These are phyloP conservation scores for Gandaritis pyraliata DNA, from an alignment of 2,888 invertebrate species.

Conservation along the genomic window DNA sequence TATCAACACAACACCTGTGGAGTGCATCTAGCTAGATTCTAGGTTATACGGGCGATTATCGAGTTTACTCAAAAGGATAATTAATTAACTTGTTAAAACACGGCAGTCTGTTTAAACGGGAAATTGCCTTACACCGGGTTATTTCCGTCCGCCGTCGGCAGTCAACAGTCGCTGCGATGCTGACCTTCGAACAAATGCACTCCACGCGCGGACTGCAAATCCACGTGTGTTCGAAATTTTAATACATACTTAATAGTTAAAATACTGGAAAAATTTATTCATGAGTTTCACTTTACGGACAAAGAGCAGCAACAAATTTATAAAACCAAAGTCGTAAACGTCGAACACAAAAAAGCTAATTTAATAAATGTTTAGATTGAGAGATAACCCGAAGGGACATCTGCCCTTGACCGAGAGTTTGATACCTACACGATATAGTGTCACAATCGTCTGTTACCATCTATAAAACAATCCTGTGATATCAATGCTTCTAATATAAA, in stretches of 20 bases:
- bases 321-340: slow-evolving; percentile 26
- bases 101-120: slow-evolving; percentile 51
- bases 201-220: slow-evolving; percentile 48
- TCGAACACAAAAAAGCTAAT: slow-evolving; percentile 27
- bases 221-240: slow-evolving; percentile 30
- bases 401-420: slow-evolving; percentile 19
- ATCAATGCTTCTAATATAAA: no score
- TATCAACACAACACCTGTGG: no score
- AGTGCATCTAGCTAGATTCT: slow-evolving; percentile 9
- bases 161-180: slow-evolving; percentile 48
- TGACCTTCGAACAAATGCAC: slow-evolving; percentile 68
- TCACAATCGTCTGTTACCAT: slow-evolving; percentile 28
- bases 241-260: no score
- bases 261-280: slow-evolving; percentile 9
- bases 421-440: slow-evolving; percentile 12
- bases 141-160: slow-evolving; percentile 69
- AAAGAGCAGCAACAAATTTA: slow-evolving; percentile 26
- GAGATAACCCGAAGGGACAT: slow-evolving; percentile 20
- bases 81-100: slow-evolving; percentile 33
- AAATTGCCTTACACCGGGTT: slow-evolving; percentile 72
- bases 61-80: slow-evolving; percentile 29
- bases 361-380: slow-evolving; percentile 27
- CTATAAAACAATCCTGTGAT: slow-evolving; percentile 22
- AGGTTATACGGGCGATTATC: slow-evolving; percentile 20
- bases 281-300: slow-evolving; percentile 16